These are phyloP conservation scores for Polydrusus tereticollis DNA, from an alignment of 2,888 invertebrate genomes.

Conservation along the genomic window DNA sequence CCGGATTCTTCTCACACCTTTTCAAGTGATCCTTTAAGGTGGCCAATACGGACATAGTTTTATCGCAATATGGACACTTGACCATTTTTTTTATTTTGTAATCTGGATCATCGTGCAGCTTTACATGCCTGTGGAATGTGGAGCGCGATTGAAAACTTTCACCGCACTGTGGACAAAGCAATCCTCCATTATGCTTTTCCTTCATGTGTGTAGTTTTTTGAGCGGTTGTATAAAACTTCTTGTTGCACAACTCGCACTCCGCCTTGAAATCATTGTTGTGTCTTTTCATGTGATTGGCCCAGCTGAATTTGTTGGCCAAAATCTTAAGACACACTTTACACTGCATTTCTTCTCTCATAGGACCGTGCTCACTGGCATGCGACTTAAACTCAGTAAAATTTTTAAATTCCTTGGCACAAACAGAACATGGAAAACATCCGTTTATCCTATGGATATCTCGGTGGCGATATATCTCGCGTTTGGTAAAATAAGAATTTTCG, in stretches of 20 bases:
- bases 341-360: slow-evolving; percentile 58
- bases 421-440: neutral
- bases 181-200: neutral
- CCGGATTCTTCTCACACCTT: neutral
- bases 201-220: slow-evolving; percentile 62
- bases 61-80: neutral
- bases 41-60: neutral
- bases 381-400: neutral
- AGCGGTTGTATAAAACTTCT: slow-evolving; percentile 42
- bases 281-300: slow-evolving; percentile 53
- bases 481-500: neutral
- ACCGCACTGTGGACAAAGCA: neutral
- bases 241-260: slow-evolving; percentile 51
- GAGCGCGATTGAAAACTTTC: neutral
- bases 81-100: neutral
- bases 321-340: slow-evolving; percentile 60
- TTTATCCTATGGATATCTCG: slow-evolving; percentile 42
- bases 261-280: slow-evolving; percentile 54
- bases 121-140: neutral
- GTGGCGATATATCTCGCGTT: slow-evolving; percentile 41
- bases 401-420: neutral
- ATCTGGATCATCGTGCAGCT: neutral
- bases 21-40: neutral
- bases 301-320: slow-evolving; percentile 47
- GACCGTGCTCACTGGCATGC: neutral